Evolutionary conservation across 2,888 invertebrate genomes (phyloP), one percentile per base, ranked within the genome.

Genomic region (Caenorhabditis angaria): DNA sequence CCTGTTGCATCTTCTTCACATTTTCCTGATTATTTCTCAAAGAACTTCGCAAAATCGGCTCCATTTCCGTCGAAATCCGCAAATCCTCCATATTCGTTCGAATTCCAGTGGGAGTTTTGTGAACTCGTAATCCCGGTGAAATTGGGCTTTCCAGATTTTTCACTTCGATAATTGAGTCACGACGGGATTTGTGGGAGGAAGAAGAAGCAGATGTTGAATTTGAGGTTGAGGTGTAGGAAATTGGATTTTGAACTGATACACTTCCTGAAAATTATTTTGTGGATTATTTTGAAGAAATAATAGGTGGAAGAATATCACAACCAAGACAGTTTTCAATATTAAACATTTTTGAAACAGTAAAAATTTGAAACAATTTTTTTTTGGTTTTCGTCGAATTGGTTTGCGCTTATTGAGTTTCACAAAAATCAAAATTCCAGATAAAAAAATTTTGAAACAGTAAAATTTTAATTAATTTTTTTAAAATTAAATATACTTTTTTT

Each of bases 91-190:
- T 35, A 10, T 35, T 35, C 14, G 10, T 51, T 51, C 51, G 4
- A 4, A 51, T n/a, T 4, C 22, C 25, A 1, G 51, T 61, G 24
- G 51, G 41, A 8, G 35, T 25, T 64, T 58, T 62, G 14, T 57
- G 57, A 0, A 70, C 70, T 41, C 61, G 61, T 2, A 71, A 61
- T 5, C 71, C 71, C 0, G 71, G 51, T 28, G 54, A 61, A n/a
- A 62, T 35, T 1, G 56, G 32, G 4, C 54, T 24, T n/a, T 66
- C 71, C 28, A 71, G 61, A n/a, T 56, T 57, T 27, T 64, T 71
- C 20, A 71, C 71, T 60, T 71, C 71, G 1, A 71, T 66, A 12
- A 71, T 57, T 2, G 66, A 66, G n/a, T 71, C 63, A 14, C 71
- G 71, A 22, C 63, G 71, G 28, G 59, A 55, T 53, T 71, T 66